These are phyloP conservation scores for Erebia epiphron DNA, from an alignment of 2,888 invertebrate species.

Conservation along the genomic window DNA sequence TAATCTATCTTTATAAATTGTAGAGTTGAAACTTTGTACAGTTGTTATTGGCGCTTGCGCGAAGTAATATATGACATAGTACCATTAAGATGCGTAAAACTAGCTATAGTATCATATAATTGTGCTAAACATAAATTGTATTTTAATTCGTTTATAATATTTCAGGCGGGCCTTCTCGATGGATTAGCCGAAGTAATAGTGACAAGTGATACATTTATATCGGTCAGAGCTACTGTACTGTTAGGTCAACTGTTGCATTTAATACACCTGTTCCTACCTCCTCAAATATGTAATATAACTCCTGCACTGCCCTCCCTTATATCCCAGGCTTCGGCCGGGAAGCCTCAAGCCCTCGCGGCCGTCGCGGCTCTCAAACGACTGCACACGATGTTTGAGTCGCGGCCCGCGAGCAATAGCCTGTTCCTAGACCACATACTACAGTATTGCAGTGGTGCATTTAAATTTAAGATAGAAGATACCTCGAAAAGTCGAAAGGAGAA, in stretches of 20 bases:
- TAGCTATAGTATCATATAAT: background rate
- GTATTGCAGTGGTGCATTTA: conserved; percentile 75
- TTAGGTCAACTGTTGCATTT: conserved; percentile 94
- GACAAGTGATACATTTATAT: conserved; percentile 93
- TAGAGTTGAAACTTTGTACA: too few species aligned
- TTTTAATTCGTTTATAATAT: background rate
- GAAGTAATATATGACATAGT: too few species aligned
- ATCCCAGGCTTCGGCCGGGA: conserved; percentile 89
- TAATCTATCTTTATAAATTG: too few species aligned
- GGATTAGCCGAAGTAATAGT: conserved; percentile 96
- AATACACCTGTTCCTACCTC: conserved; percentile 92
- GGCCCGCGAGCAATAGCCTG: conserved; percentile 91
- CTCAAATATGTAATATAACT: conserved; percentile 92
- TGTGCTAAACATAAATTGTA: background rate
- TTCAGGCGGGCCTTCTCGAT: conserved; percentile 89
- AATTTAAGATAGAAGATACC: conserved; percentile 58
- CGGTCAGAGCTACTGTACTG: conserved; percentile 95
- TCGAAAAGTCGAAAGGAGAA: conserved; percentile 69
- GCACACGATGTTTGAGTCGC: conserved; percentile 90
- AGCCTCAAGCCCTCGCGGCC: conserved; percentile 91
- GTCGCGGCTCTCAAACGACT: conserved; percentile 91
- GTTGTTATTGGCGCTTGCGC: too few species aligned
- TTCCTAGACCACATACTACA: conserved; percentile 91
- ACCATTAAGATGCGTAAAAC: too few species aligned
- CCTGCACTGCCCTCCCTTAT: conserved; percentile 93